Conservation (phyloP, 2,888 invertebrate species). For the Rhingia rostrata region DNA sequence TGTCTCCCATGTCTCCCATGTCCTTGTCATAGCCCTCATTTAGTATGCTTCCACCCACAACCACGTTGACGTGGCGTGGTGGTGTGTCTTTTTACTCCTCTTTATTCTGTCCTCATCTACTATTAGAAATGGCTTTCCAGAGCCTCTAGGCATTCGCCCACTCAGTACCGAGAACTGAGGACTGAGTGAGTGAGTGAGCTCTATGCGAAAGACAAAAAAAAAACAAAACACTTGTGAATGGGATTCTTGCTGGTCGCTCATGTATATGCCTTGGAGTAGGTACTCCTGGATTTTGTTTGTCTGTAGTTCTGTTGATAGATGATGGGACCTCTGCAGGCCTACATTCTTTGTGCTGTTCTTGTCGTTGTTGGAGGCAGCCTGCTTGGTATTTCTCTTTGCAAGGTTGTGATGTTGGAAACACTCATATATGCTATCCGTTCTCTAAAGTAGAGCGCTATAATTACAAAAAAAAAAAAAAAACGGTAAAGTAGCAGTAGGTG, state of each 20-base stretch:
- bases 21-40: constrained; percentile 56
- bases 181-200: constrained; percentile 1
- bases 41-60: constrained; percentile 44
- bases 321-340: not conserved
- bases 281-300: not conserved
- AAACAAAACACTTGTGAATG: constrained; percentile 15
- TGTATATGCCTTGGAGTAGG: not conserved
- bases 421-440: not conserved
- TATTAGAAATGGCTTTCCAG: constrained; percentile 49
- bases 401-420: constrained; percentile 6
- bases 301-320: not conserved
- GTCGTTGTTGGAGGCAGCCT: not conserved
- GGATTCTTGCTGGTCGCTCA: constrained; percentile 12
- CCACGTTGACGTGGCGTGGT: constrained; percentile 17
- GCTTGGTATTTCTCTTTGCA: constrained; percentile 15
- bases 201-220: not conserved
- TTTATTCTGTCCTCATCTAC: not conserved
- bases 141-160: constrained; percentile 22
- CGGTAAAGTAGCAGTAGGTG: too few species aligned
- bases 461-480: constrained; percentile 42
- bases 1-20: constrained; percentile 1
- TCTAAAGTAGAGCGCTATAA: constrained; percentile 41
- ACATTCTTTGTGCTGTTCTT: not conserved
- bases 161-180: not conserved
- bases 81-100: constrained; percentile 18